phyloP scores from a whole-genome alignment of 2,113 vertebrate genomes.

The Microtus pennsylvanicus region DNA sequence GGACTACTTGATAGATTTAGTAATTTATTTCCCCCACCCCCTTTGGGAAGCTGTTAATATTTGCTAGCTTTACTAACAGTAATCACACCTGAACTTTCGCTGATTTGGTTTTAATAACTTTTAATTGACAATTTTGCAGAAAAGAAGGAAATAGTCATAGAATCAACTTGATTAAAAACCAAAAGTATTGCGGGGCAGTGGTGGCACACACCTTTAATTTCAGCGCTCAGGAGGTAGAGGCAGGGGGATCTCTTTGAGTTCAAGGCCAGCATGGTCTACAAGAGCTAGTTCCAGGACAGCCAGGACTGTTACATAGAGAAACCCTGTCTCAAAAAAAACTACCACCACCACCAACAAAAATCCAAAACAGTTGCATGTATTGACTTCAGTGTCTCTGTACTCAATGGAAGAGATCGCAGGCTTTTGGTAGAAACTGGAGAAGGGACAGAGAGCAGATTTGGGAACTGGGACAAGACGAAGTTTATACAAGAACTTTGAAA shows the following conservation, averaged over 20 bases:
- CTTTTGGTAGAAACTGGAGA: neutral
- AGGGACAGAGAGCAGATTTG: neutral
- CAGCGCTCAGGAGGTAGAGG: neutral
- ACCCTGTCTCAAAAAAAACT: too few relatives aligned
- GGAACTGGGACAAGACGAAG: neutral
- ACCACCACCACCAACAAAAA: neutral
- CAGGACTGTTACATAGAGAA: too few relatives aligned
- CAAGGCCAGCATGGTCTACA: neutral
- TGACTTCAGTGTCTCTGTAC: neutral
- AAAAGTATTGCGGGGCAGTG: neutral
- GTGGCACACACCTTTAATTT: neutral
- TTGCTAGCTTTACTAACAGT: neutral
- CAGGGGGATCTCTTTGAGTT: too few relatives aligned
- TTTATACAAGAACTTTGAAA: neutral
- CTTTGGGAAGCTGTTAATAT: neutral
- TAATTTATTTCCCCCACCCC: neutral
- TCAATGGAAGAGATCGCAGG: neutral
- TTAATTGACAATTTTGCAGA: neutral
- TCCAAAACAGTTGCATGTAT: neutral
- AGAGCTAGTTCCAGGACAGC: too few relatives aligned
- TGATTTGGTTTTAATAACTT: constrained; percentile 31
- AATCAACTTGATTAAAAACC: neutral
- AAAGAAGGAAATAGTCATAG: neutral
- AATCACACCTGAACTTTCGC: neutral
- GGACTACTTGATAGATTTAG: neutral